Evolutionary conservation across 2,888 invertebrate species (phyloP).

Genomic region (Agonopterix arenella): DNA sequence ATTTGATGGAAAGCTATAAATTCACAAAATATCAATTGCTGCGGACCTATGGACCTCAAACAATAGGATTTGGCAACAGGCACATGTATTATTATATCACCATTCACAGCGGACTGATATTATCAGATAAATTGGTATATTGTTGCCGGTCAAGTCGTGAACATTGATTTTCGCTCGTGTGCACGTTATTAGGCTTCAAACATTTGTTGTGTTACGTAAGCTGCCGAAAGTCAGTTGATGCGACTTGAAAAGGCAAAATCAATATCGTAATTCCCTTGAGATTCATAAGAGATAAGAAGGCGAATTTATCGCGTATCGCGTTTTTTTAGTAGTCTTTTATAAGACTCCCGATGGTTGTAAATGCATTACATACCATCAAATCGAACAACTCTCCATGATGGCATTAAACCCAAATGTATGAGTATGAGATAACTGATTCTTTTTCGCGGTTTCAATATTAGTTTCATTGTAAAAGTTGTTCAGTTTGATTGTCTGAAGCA

Average conservation of each 20-base stretch:
- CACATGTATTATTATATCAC: slow-evolving; percentile 20
- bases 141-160: slow-evolving; percentile 52
- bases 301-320: not conserved
- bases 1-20: slow-evolving; percentile 22
- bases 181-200: slow-evolving; percentile 41
- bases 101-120: slow-evolving; percentile 30
- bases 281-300: not conserved
- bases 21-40: slow-evolving; percentile 32
- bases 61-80: slow-evolving; percentile 48
- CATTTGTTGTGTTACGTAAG: slow-evolving; percentile 16
- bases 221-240: slow-evolving; percentile 4
- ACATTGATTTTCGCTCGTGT: slow-evolving; percentile 57
- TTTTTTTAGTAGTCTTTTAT: too few species aligned
- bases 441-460: too few species aligned
- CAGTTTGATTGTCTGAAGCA: too few species aligned
- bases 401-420: too few species aligned
- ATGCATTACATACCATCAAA: too few species aligned
- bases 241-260: slow-evolving; percentile 2
- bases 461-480: too few species aligned
- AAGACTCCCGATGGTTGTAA: too few species aligned
- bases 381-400: too few species aligned
- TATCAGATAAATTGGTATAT: slow-evolving; percentile 46
- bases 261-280: not conserved
- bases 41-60: slow-evolving; percentile 21
- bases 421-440: too few species aligned